These are phyloP conservation scores for Thyatira batis DNA, from an alignment of 2,888 invertebrate species.

Conservation along the genomic window DNA sequence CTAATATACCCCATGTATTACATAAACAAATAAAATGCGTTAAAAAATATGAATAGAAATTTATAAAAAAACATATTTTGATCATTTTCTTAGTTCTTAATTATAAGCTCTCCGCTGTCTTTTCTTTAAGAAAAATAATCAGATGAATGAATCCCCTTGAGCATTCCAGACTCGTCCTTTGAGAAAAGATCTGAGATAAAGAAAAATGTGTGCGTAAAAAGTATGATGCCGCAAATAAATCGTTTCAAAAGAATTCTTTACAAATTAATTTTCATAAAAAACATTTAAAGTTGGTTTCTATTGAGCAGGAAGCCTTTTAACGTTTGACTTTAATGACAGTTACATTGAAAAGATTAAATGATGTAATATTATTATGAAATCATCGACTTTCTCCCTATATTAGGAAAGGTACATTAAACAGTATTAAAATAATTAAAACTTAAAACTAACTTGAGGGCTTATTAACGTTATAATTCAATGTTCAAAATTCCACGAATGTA, in stretches of 20 bases:
- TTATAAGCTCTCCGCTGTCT: slow-evolving; percentile 57
- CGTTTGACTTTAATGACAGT: neutral
- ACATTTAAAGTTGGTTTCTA: slow-evolving; percentile 11
- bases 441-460: no score
- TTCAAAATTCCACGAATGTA: neutral
- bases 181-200: slow-evolving; percentile 66
- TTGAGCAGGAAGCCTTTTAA: slow-evolving; percentile 1
- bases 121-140: slow-evolving; percentile 64
- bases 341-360: neutral
- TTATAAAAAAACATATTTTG: slow-evolving; percentile 21
- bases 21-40: no score
- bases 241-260: slow-evolving; percentile 61
- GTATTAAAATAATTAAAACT: neutral
- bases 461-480: neutral
- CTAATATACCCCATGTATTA: no score
- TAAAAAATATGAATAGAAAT: slow-evolving; percentile 11
- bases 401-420: no score
- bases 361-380: neutral
- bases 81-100: slow-evolving; percentile 45
- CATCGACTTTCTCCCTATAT: neutral
- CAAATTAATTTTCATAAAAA: slow-evolving; percentile 42
- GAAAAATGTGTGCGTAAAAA: slow-evolving; percentile 59
- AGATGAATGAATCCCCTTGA: slow-evolving; percentile 69
- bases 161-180: slow-evolving; percentile 66
- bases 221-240: slow-evolving; percentile 56